A percentile compares a stretch with the other conserved stretches of the same genome.
These are phyloP conservation scores for Patella ulyssiponensis DNA, from an alignment of 2,888 invertebrate species.

Conservation along the genomic window DNA sequence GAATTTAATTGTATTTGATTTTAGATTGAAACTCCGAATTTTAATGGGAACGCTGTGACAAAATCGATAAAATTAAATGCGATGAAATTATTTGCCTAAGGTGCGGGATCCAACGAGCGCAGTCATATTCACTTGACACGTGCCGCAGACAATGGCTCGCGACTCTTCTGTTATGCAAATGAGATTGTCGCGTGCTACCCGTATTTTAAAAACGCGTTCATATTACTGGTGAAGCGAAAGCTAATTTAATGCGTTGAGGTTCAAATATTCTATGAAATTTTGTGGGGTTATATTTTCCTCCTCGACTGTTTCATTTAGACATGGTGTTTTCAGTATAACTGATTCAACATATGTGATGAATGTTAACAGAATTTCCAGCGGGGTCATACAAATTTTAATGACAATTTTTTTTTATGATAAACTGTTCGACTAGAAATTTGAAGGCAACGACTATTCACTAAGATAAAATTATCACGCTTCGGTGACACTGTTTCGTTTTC, in stretches of 20 bases:
- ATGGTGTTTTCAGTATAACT: no score
- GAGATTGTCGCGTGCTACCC: constrained; percentile 49
- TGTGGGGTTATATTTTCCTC: neutral
- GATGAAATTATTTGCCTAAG: constrained; percentile 11
- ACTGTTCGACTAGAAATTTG: no score
- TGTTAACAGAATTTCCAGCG: no score
- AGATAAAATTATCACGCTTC: no score
- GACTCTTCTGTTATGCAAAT: constrained; percentile 55
- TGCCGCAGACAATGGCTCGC: constrained; percentile 43
- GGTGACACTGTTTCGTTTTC: no score
- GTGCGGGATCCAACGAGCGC: constrained; percentile 8
- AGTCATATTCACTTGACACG: constrained; percentile 32
- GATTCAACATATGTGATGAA: no score
- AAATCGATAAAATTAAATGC: constrained; percentile 17
- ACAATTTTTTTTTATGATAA: no score
- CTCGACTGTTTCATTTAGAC: no score
- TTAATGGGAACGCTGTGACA: neutral
- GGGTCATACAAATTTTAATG: no score
- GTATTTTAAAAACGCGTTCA: constrained; percentile 24
- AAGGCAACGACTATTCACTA: no score
- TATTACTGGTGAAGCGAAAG: constrained; percentile 27
- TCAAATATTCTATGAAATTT: neutral
- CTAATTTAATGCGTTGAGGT: constrained; percentile 8
- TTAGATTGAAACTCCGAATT: neutral
- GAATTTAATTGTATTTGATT: constrained; percentile 10